Evolutionary conservation across 2,113 vertebrate species (phyloP), one percentile per base, ranked within the genome.

Genomic region (Pelvicachromis taeniatus): DNA sequence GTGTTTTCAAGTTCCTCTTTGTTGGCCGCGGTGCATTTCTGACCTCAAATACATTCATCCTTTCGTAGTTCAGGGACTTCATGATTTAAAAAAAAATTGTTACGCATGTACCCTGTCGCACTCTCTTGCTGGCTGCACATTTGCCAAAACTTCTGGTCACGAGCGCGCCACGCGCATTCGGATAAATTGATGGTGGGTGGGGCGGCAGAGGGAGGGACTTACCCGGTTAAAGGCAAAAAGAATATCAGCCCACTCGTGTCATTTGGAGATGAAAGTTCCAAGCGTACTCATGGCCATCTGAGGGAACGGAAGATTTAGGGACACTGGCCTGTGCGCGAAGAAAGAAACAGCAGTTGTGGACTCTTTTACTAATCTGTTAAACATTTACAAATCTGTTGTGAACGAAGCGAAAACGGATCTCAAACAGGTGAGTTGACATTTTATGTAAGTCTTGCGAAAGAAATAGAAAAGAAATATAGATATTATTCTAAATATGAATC

Each of bases 101-200:
- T 33, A 26, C 4, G 42, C 65, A 55, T 65, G 70, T 75, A 80
- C 68, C 38, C 45, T 6, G 23, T 6, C 52, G 5, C 61, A 4
- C 87, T 4, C 31, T 12, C 9, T 78, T 16, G 23, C 78, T 26
- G 26, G 6, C 26, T 21, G 75, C 45, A 29, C 45, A 68, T 83
- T 85, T 78, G 52, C n/a, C 53, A 80, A 93, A 93, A 93, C 92
- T 93, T 94, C 79, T 87, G 87, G 95, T 93, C 96, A 95, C 95
- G 96, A 95, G 96, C 91, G 92, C 88, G 96, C 94, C 96, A 96
- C 96, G 95, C 95, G 96, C 89, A 83, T 95, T 92, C 81, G 86
- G 87, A 87, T 92, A 86, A 89, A 45, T 80, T 93, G 91, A 68
- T 58, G 33, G 89, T 92, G 88, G 94, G 94, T 84, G 94, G 93